Evolutionary conservation across 2,888 invertebrate genomes (phyloP), one percentile per base, ranked within the genome.

Genomic region (Spisula subtruncata): DNA sequence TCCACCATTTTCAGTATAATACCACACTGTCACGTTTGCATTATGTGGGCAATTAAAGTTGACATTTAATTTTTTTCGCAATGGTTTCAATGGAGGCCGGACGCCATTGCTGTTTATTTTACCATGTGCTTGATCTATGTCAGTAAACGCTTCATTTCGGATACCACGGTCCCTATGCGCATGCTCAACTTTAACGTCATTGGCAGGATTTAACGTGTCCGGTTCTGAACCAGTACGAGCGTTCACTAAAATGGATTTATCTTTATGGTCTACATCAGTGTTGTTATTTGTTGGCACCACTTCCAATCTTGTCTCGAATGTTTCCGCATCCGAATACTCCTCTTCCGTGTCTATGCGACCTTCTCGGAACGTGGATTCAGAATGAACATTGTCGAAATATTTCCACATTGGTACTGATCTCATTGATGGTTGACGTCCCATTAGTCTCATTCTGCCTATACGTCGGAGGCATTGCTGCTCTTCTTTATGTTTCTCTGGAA

Each of bases 391-490:
- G 0, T 85, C 85, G 18, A 80, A 85, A n/a, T 79, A 46, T 48
- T 16, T 25, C 66, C n/a, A 20, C 41, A 51, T 48, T 51, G 75
- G 51, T 12, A 84, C 4, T 48, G 75, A 84, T 20, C 16, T 18
- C 46, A 35, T 32, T 14, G 80, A 51, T n/a, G 32, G 35, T 0
- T 20, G 80, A 18, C 85, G 56, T 20, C 85, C 85, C 10, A n/a
- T 10, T 25, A 51, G 80, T 32, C 85, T 79, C 80, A 80, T 10
- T 20, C 32, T 20, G 18, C 85, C 85, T 41, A 85, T 80, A n/a
- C 80, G 32, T 0, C 85, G 54, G 18, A 85, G n/a, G 20, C 54
- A 51, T 14, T 54, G 54, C 18, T 48, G 35, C 35, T n/a, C 16
- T 35, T 41, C 46, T 16, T 51, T 54, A 14, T 80, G 56, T 56